Evolutionary conservation across 2,888 invertebrate genomes (phyloP).

Genomic region (Campoplex nolae): DNA sequence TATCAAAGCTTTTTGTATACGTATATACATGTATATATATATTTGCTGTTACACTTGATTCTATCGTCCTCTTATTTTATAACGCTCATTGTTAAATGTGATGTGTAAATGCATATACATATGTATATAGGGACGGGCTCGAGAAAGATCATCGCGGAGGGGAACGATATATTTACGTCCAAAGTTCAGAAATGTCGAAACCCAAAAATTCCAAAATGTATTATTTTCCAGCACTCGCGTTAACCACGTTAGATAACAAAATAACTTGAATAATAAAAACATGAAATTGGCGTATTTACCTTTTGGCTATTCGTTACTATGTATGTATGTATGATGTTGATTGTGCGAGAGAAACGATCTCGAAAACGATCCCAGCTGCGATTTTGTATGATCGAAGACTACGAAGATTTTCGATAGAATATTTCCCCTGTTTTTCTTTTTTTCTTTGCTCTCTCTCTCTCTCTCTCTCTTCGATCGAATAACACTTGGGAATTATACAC

Average conservation of each 20-base stretch:
- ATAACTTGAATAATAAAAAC: not conserved
- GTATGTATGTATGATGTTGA: not conserved
- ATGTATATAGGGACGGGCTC: not conserved
- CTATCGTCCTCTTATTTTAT: not conserved
- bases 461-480: not conserved
- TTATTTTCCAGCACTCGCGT: not conserved
- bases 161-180: conserved; percentile 36
- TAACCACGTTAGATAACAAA: not conserved
- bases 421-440: not conserved
- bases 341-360: not conserved
- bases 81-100: not conserved
- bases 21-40: not conserved
- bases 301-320: conserved; percentile 7
- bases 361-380: conserved; percentile 3
- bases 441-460: not conserved
- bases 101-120: not conserved
- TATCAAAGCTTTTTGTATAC: not conserved
- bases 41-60: not conserved
- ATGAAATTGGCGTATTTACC: not conserved
- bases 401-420: conserved; percentile 2
- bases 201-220: conserved; percentile 33
- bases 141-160: not conserved
- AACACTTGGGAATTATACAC: not conserved
- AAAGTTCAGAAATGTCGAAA: conserved; percentile 53
- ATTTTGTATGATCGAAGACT: not conserved